Conservation (phyloP, 2,888 invertebrate species). For the Ctena decussata region DNA sequence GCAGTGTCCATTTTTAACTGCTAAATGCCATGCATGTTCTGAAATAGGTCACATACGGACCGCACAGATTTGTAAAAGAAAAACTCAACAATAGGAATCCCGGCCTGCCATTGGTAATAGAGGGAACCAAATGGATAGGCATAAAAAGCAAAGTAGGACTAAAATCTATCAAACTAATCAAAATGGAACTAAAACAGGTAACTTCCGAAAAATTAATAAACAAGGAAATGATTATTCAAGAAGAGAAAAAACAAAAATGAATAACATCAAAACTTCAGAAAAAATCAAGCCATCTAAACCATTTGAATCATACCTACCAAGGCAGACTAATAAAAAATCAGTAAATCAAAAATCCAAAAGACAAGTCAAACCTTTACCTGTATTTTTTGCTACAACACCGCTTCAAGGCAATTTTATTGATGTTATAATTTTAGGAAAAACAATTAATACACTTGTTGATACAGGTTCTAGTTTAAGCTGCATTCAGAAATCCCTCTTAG, state of each 20-base stretch:
- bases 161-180: background rate
- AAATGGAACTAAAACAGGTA: background rate
- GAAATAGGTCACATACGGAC: constrained; percentile 1
- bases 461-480: constrained; percentile 21
- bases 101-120: constrained; percentile 31
- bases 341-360: too few relatives aligned
- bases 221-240: too few relatives aligned
- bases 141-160: too few relatives aligned
- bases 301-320: too few relatives aligned
- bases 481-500: constrained; percentile 33
- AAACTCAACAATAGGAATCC: constrained; percentile 3
- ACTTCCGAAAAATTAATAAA: background rate
- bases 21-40: background rate
- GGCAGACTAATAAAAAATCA: too few relatives aligned
- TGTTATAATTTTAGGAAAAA: background rate
- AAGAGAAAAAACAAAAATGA: background rate
- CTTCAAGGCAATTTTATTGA: constrained; percentile 7
- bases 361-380: background rate
- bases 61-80: background rate
- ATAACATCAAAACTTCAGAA: background rate
- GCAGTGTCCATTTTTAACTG: background rate
- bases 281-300: too few relatives aligned
- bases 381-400: background rate
- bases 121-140: constrained; percentile 29
- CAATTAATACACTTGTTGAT: constrained; percentile 14